Evolutionary conservation across 2,113 vertebrate genomes (phyloP).

Genomic region (Gambusia holbrooki): DNA sequence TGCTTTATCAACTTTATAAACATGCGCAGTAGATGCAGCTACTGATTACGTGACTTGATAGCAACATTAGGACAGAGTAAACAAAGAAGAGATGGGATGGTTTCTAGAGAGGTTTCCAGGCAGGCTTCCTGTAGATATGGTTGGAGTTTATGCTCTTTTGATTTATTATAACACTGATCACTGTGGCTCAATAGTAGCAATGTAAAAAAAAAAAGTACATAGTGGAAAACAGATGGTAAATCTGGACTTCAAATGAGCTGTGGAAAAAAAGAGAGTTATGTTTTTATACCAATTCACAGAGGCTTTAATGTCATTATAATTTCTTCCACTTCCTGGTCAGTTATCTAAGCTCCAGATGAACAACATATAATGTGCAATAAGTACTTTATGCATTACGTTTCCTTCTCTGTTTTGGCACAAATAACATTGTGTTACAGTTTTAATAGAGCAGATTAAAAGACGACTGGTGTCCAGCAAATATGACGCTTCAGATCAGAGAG

Average conservation of each 20-base stretch:
- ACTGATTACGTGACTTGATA: slow-evolving; percentile 60
- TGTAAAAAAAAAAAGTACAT: slow-evolving; percentile 46
- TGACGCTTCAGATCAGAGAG: slow-evolving; percentile 15
- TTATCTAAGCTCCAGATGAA: slow-evolving; percentile 10
- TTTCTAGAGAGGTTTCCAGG: slow-evolving; percentile 31
- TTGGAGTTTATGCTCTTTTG: slow-evolving; percentile 51
- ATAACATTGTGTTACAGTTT: slow-evolving; percentile 31
- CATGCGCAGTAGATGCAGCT: slow-evolving; percentile 38
- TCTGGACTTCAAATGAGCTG: slow-evolving; percentile 34
- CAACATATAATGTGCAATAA: slow-evolving; percentile 15
- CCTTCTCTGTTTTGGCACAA: slow-evolving; percentile 24
- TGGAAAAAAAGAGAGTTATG: slow-evolving; percentile 27
- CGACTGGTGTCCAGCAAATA: slow-evolving; percentile 17
- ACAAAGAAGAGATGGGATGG: slow-evolving; percentile 29
- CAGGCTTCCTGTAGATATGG: slow-evolving; percentile 44
- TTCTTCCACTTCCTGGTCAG: slow-evolving; percentile 26
- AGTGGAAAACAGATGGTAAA: slow-evolving; percentile 43
- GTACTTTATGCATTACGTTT: slow-evolving; percentile 22
- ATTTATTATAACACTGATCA: slow-evolving; percentile 56
- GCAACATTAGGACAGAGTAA: slow-evolving; percentile 45
- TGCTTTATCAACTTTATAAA: slow-evolving; percentile 48
- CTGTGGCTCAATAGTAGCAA: slow-evolving; percentile 48
- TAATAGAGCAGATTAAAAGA: slow-evolving; percentile 24
- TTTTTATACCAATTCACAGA: slow-evolving; percentile 42
- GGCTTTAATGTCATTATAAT: slow-evolving; percentile 35